Conservation (phyloP, 2,113 vertebrate species). For the Anthoscopus minutus region DNA sequence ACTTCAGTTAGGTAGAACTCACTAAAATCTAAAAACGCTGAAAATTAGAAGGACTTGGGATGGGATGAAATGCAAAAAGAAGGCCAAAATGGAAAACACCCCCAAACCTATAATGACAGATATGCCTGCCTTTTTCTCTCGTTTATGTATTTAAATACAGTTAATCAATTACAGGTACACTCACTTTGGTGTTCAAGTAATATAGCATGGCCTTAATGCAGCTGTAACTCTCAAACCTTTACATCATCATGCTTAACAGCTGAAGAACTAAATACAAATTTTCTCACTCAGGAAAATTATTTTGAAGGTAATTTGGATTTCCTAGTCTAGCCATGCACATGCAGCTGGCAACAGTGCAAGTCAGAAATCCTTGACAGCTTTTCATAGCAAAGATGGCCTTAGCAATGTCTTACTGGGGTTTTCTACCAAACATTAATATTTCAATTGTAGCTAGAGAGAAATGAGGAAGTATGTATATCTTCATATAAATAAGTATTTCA, state of each 20-base stretch:
- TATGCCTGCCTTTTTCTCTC: not conserved
- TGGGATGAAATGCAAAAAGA: not conserved
- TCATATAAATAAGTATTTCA: not conserved
- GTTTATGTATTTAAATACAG: not conserved
- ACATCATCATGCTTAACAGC: not conserved
- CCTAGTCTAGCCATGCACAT: not conserved
- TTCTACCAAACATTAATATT: not conserved
- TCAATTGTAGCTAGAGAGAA: not conserved
- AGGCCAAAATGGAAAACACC: not conserved
- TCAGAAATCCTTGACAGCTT: not conserved
- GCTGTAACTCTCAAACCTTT: not conserved
- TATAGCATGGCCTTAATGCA: not conserved
- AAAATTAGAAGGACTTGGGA: not conserved
- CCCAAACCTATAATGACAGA: not conserved
- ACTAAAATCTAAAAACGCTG: not conserved
- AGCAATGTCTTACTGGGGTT: rapidly evolving
- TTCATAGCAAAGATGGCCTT: not conserved
- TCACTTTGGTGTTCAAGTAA: not conserved
- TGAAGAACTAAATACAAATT: not conserved
- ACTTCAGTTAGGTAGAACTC: not conserved
- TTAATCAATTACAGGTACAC: not conserved
- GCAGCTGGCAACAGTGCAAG: not conserved
- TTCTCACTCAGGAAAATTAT: not conserved
- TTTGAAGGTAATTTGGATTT: not conserved
- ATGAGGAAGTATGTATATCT: not conserved